Evolutionary conservation across 2,888 invertebrate species (phyloP).

Genomic region (Psococerastis gibbosa): DNA sequence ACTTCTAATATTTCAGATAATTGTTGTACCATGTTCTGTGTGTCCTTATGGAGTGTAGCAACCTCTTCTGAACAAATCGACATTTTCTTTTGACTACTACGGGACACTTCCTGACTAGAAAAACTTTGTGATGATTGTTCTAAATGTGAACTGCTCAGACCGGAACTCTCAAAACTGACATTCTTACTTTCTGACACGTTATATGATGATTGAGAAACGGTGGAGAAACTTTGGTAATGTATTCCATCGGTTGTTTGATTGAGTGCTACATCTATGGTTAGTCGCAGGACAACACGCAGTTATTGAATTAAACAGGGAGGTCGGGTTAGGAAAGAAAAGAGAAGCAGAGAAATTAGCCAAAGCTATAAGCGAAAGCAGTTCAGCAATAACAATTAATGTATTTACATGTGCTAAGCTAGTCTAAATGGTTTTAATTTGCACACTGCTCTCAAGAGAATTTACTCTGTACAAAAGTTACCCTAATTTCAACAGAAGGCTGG

Average conservation of each 20-base stretch:
- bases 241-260: neutral
- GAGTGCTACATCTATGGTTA: neutral
- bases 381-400: no score
- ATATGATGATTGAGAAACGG: neutral
- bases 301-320: no score
- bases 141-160: neutral
- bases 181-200: slow-evolving; percentile 1
- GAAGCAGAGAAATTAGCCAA: slow-evolving; percentile 22
- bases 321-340: slow-evolving; percentile 21
- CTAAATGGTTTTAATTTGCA: no score
- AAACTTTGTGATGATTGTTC: neutral
- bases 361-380: slow-evolving; percentile 22
- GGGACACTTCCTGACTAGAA: neutral
- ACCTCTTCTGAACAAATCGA: slow-evolving; percentile 21
- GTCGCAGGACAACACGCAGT: no score
- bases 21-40: slow-evolving; percentile 3
- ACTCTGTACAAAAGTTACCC: no score
- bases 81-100: slow-evolving; percentile 17
- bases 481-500: no score
- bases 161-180: slow-evolving; percentile 4
- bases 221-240: slow-evolving; percentile 8
- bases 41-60: slow-evolving; percentile 10
- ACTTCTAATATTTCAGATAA: neutral
- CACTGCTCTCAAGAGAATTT: no score
- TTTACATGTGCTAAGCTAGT: no score